phyloP scores from a whole-genome alignment of 1,140 invertebrate genomes.

The Matsumurasca onukii region DNA sequence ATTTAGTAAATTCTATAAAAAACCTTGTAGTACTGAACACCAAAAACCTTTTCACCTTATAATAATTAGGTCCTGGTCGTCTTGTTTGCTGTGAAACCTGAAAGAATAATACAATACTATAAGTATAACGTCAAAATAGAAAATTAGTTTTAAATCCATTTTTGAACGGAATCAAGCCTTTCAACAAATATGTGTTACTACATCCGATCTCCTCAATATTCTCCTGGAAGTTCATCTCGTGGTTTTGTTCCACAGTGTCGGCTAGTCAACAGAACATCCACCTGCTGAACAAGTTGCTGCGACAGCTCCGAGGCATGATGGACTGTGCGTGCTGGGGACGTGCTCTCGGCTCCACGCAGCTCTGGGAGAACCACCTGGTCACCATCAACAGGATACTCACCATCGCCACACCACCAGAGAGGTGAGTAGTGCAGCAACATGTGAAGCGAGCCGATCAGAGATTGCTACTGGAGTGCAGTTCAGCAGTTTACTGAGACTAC shows the following conservation, averaged over 20 bases:
- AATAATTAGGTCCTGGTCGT: too few relatives aligned
- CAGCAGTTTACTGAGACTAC: background rate
- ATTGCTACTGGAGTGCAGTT: background rate
- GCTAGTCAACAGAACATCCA: constrained; percentile 87
- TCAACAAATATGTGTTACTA: too few relatives aligned
- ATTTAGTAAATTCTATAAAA: too few relatives aligned
- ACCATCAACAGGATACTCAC: constrained; percentile 80
- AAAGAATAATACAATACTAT: too few relatives aligned
- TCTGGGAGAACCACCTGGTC: constrained; percentile 86
- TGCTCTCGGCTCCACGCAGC: constrained; percentile 79
- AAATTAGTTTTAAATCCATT: too few relatives aligned
- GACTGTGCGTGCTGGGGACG: constrained; percentile 78
- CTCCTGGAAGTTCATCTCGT: background rate
- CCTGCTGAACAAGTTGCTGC: constrained; percentile 72
- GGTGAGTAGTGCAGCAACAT: constrained; percentile 49
- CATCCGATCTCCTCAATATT: too few relatives aligned
- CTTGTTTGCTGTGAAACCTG: too few relatives aligned
- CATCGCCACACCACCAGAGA: constrained; percentile 76
- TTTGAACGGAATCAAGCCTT: too few relatives aligned
- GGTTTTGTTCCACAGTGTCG: constrained; percentile 59
- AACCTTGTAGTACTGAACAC: too few relatives aligned
- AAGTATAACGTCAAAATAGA: too few relatives aligned
- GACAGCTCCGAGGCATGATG: constrained; percentile 70
- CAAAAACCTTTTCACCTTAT: too few relatives aligned
- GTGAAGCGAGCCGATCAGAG: background rate